Percentiles rank a stretch among this genome's conserved stretches.
Evolutionary conservation across 2,797 vertebrate genomes (phyloP).

Genomic region (Pseudochaenichthys georgianus): DNA sequence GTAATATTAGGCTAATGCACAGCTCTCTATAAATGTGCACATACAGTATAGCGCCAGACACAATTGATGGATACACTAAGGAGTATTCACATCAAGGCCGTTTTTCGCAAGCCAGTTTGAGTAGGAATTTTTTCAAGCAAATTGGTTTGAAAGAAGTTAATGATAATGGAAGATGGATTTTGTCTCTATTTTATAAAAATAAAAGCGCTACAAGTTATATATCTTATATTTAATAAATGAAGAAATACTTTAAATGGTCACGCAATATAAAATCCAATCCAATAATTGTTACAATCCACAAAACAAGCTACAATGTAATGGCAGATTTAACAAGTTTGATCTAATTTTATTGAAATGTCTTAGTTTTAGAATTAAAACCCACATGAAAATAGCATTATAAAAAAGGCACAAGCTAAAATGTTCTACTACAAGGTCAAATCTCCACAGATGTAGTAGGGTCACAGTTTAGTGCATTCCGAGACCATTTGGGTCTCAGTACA

Average conservation of each 20-base stretch:
- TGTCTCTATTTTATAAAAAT: background rate
- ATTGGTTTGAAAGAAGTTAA: background rate
- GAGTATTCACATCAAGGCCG: background rate
- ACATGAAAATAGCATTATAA: background rate
- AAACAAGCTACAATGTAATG: background rate
- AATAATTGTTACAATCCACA: background rate
- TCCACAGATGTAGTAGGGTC: slow-evolving; percentile 42
- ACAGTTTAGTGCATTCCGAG: slow-evolving; percentile 59
- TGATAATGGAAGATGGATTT: background rate
- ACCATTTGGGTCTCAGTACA: slow-evolving; percentile 64
- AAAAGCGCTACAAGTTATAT: background rate
- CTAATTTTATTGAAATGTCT: background rate
- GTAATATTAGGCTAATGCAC: slow-evolving; percentile 3
- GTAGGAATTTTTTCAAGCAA: background rate
- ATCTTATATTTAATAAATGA: background rate
- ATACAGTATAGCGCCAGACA: background rate
- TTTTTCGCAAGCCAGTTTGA: too few species aligned
- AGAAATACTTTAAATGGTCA: background rate
- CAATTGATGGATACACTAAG: background rate
- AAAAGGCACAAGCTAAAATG: slow-evolving; percentile 1
- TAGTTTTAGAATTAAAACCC: slow-evolving; percentile 2
- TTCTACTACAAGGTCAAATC: slow-evolving; percentile 38
- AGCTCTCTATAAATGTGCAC: slow-evolving; percentile 3
- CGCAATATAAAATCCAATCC: background rate
- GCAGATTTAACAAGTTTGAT: background rate